These are phyloP conservation scores for Odocoileus virginianus DNA, from an alignment of 2,113 vertebrate genomes.

Conservation along the genomic window DNA sequence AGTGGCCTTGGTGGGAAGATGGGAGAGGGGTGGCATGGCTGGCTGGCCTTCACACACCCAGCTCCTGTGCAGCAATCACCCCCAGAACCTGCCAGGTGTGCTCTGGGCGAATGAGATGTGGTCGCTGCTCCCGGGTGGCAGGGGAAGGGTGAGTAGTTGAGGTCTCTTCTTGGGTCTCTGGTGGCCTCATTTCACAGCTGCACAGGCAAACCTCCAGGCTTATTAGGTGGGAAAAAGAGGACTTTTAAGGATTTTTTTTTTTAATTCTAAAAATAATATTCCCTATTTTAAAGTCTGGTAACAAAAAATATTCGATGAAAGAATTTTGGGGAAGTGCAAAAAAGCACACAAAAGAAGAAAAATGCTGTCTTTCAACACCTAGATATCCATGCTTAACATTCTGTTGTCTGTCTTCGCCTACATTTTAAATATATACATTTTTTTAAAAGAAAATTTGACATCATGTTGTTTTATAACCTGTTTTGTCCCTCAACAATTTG, in stretches of 20 bases:
- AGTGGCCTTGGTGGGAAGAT: neutral
- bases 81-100: fast-evolving
- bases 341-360: neutral
- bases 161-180: neutral
- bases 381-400: neutral
- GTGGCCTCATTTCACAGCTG: neutral
- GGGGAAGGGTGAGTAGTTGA: fast-evolving
- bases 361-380: neutral
- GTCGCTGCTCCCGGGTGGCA: neutral
- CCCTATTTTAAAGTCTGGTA: neutral
- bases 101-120: neutral
- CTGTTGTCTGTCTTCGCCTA: neutral
- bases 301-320: neutral
- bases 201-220: neutral
- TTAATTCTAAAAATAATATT: neutral
- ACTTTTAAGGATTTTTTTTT: neutral
- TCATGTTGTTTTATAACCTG: neutral
- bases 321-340: neutral
- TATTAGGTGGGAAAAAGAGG: neutral
- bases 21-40: too few relatives aligned
- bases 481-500: neutral
- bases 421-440: neutral
- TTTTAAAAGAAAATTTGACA: neutral
- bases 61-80: neutral
- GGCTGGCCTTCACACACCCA: neutral